Base-by-base conservation (phyloP, 1,140 invertebrate genomes). In the Rhyzopertha dominica region DNA sequence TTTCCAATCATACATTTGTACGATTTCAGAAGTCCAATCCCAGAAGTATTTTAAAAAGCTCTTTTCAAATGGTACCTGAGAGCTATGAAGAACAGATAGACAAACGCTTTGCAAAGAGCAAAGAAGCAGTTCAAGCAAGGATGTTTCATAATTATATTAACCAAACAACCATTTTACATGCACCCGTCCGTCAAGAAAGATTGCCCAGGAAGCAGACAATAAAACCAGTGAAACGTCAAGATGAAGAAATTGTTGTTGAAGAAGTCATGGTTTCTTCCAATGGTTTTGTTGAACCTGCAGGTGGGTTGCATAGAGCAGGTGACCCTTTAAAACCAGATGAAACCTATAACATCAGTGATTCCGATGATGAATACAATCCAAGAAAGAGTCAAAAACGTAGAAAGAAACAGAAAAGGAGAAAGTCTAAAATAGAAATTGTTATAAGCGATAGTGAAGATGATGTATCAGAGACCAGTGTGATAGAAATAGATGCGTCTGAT, bases 211-310 rank as follows among this genome's bases (percentile, higher is more conserved):
- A 65, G 34, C 62, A 65, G 40, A 43, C 56, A 26, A 65, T 65
- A 16, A 63, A 60, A 43, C 61, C 61, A 4, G 49, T 62, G 13
- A 46, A 58, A 34, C 53, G 61, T 19, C 42, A 43, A 5, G 49
- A 58, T 41, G 62, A 63, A 43, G 59, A 65, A 47, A 65, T 65
- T 31, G 58, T 65, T 8, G 58, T 65, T 2, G 49, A 64, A 30
- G 60, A 61, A 43, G 58, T 64, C n/a, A 55, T 63, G 28, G 55
- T 65, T 10, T 62, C 59, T 14, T 60, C 59, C 1, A 57, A 49
- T 37, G 57, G 59, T 25, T 57, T 62, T 36, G 30, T 65, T 13
- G 53, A 65, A 50, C 47, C 50, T 24, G 20, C 40, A 1, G 49
- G 43, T 28, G 43, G 55, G 26, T 24, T 23, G 2, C 19, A 30